Evolutionary conservation across 2,113 vertebrate genomes (phyloP), one percentile per base, ranked within the genome.

Genomic region (Zosterops lateralis): DNA sequence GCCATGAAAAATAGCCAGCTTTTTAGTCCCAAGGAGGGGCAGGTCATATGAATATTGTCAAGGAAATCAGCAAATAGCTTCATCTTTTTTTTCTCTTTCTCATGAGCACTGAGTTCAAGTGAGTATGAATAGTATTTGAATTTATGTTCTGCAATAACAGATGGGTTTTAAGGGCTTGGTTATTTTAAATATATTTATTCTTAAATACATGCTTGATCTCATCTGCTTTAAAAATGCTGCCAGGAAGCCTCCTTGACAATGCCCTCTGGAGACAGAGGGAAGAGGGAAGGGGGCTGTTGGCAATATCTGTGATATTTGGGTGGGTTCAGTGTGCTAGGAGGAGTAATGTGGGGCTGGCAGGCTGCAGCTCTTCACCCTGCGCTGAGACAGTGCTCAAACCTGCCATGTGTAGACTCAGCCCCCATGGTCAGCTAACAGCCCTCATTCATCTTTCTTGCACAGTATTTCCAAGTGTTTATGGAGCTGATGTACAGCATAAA

Each of bases 121-220:
- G 18, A 26, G 7, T 21, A 14, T 47, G 15, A 87, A 12, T 36
- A 62, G 19, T 26, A 74, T 81, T 77, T 73, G 38, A 74, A 84
- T 91, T 84, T 32, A 32, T 54, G 10, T 81, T 78, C 60, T 74
- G 19, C 61, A 66, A 51, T 28, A 89, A 71, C 77, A 91, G 70
- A 77, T 78, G 81, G 73, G 5, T 62, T 89, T 94, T 66, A 50
- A 89, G 36, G 9, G 32, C 17, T 87, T 58, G 26, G 24, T 51
- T 92, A 28, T 64, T 91, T 93, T 24, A 84, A 87, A 70, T 67
- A 47, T 64, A 64, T 89, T 81, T 77, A 74, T 81, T 67, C 65
- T 91, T 87, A 91, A 94, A 78, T 67, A 22, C 22, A 22, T 54
- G 48, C 26, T 67, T 58, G 65, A 32, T 84, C 66, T 84, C 61